These are phyloP conservation scores for Heterotilapia buettikoferi DNA, from an alignment of 2,113 vertebrate genomes.

Conservation along the genomic window DNA sequence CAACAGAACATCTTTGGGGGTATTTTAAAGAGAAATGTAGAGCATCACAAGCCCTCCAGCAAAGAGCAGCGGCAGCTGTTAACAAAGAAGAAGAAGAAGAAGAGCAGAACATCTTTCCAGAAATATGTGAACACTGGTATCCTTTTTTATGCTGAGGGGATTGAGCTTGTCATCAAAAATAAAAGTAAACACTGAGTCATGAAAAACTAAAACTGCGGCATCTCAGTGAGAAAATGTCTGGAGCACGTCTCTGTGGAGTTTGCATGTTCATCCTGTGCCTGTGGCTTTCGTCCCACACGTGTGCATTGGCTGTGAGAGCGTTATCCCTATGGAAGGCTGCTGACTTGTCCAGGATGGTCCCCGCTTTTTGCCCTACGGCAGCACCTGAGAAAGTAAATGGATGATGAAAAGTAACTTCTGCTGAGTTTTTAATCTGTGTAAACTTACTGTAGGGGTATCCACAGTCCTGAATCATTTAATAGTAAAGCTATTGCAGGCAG, in stretches of 20 bases:
- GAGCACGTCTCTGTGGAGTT: neutral
- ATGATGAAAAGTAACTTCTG: neutral
- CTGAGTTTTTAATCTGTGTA: neutral
- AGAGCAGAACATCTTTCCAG: neutral
- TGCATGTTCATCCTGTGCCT: neutral
- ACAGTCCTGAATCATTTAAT: neutral
- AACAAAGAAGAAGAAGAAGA: neutral
- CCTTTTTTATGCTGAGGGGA: neutral
- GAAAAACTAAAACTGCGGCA: neutral
- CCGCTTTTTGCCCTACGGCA: neutral
- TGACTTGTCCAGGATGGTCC: neutral
- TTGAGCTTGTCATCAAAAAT: neutral
- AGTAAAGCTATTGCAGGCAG: neutral
- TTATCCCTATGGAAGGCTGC: neutral
- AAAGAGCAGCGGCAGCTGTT: neutral
- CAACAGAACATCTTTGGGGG: neutral
- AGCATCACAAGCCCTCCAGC: neutral
- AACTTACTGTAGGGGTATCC: neutral
- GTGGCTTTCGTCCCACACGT: neutral
- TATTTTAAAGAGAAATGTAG: neutral
- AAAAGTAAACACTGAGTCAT: neutral
- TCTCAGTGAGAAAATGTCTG: neutral
- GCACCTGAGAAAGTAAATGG: neutral
- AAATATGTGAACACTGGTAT: neutral
- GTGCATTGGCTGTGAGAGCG: neutral